A percentile compares a stretch with the other conserved stretches of the same genome.
Evolutionary conservation across 2,888 invertebrate genomes (phyloP).

Genomic region (Oxyscelio sp.): DNA sequence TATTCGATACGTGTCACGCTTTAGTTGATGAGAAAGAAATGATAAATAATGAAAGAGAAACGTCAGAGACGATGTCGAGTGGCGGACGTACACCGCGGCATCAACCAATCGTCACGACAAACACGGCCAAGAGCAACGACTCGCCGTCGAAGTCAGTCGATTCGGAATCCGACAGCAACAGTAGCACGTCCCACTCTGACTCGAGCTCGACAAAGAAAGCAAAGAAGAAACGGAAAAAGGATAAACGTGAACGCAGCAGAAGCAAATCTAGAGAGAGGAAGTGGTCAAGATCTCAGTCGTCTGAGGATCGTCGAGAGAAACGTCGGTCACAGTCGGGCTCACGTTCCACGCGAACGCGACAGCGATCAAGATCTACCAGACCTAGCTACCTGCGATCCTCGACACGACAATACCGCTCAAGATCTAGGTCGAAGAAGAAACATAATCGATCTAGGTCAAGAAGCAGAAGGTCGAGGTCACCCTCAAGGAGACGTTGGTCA

Average conservation of each 20-base stretch:
- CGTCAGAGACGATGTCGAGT: conserved; percentile 85
- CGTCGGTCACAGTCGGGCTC: conserved; percentile 78
- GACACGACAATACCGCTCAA: conserved; percentile 51
- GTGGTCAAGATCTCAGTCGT: conserved; percentile 72
- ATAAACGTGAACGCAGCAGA: conserved; percentile 80
- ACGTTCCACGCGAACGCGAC: conserved; percentile 26
- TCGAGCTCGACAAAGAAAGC: conserved; percentile 75
- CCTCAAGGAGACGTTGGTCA: conserved; percentile 82
- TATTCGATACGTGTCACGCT: conserved; percentile 77
- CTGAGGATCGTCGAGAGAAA: conserved; percentile 61
- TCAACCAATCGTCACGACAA: conserved; percentile 76
- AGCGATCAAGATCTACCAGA: conserved; percentile 62
- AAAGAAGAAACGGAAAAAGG: conserved; percentile 73
- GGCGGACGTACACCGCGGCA: conserved; percentile 83
- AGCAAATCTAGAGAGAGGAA: conserved; percentile 78
- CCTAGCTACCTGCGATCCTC: conserved; percentile 44
- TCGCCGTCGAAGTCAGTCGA: conserved; percentile 80
- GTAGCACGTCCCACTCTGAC: conserved; percentile 71
- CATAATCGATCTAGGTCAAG: conserved; percentile 67
- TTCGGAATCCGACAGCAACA: conserved; percentile 77
- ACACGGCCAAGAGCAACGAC: conserved; percentile 75
- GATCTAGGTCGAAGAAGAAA: conserved; percentile 68
- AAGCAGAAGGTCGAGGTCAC: conserved; percentile 80
- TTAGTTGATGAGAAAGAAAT: conserved; percentile 88
- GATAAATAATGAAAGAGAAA: conserved; percentile 86